Percentiles rank a stretch among this genome's conserved stretches.
Evolutionary conservation across 2,888 invertebrate species (phyloP).

Genomic region (Magallana nippona): DNA sequence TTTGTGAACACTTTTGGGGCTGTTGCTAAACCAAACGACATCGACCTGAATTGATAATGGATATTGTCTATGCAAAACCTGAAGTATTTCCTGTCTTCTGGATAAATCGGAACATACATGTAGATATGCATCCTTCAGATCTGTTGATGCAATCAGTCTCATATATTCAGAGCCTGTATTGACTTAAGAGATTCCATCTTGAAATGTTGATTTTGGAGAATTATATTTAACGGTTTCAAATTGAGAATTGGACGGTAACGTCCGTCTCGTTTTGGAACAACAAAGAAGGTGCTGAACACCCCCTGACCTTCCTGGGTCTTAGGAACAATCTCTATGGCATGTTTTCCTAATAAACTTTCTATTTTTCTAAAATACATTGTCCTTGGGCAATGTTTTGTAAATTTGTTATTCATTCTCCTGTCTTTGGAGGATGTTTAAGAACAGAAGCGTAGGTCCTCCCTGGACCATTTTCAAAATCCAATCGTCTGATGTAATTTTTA

Average conservation of each 20-base stretch:
- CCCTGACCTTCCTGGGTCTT: constrained; percentile 29
- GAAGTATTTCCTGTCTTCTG: no score
- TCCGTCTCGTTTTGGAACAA: no score
- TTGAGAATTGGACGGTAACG: constrained; percentile 36
- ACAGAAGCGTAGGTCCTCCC: constrained; percentile 33
- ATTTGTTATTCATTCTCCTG: constrained; percentile 22
- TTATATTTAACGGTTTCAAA: constrained; percentile 23
- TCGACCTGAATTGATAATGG: no score
- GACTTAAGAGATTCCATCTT: constrained; percentile 42
- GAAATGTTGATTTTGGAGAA: constrained; percentile 33
- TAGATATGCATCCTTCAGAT: constrained; percentile 6
- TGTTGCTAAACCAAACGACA: no score
- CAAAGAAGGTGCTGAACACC: constrained; percentile 35
- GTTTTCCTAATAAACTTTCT: neutral
- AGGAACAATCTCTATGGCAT: no score
- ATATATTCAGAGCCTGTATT: constrained; percentile 27
- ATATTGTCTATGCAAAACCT: no score
- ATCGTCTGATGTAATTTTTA: constrained; percentile 33
- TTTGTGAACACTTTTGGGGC: no score
- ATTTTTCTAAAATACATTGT: constrained; percentile 36
- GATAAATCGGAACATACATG: no score
- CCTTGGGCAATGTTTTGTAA: neutral
- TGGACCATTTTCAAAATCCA: constrained; percentile 29
- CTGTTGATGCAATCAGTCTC: constrained; percentile 10
- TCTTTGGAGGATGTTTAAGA: neutral